Conservation (phyloP, 2,113 vertebrate species). For the Halichoerus grypus region DNA sequence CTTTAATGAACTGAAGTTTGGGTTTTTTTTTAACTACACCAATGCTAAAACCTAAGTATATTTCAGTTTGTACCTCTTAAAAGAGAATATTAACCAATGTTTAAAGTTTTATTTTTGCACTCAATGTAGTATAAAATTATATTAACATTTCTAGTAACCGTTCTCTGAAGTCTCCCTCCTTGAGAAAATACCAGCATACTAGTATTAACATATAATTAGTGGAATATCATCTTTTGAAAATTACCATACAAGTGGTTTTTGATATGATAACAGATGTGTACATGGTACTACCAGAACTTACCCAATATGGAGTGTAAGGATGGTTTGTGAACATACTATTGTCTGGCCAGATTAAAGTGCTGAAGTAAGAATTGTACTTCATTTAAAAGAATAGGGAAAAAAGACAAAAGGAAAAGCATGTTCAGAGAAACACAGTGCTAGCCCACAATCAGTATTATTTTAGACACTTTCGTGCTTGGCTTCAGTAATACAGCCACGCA, state of each 20-base stretch:
- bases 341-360: background rate
- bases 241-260: background rate
- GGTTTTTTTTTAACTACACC: background rate
- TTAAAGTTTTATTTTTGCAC: slow-evolving; percentile 15
- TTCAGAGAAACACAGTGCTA: slow-evolving; percentile 12
- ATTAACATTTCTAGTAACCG: background rate
- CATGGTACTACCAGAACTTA: background rate
- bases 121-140: background rate
- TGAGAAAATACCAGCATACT: slow-evolving; percentile 1
- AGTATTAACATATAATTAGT: background rate
- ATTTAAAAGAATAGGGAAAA: slow-evolving; percentile 11
- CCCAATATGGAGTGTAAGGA: background rate
- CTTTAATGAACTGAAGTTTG: background rate
- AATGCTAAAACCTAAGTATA: background rate
- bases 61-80: slow-evolving; percentile 8
- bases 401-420: background rate
- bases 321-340: slow-evolving; percentile 1
- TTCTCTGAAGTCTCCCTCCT: background rate
- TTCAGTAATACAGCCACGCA: background rate
- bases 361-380: slow-evolving; percentile 44
- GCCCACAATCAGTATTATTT: background rate
- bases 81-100: background rate
- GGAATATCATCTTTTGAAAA: slow-evolving; percentile 51
- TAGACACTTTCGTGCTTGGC: background rate
- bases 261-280: background rate